phyloP scores from a whole-genome alignment of 2,888 invertebrate genomes.

The Macrosiphum euphorbiae region DNA sequence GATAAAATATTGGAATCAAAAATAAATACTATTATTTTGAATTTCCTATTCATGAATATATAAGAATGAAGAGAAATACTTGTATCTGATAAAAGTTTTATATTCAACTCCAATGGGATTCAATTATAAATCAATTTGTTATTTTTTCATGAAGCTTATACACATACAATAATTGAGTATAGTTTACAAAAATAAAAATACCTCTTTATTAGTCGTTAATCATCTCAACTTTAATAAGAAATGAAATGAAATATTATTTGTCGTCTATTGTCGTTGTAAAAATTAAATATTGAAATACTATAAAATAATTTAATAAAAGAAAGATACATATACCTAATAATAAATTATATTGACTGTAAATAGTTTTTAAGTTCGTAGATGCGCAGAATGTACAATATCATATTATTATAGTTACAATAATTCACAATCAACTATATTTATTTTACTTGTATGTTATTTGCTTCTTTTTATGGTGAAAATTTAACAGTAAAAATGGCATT shows the following conservation, averaged over 20 bases:
- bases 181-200: not conserved
- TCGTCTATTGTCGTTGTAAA: not conserved
- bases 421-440: not conserved
- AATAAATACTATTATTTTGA: not conserved
- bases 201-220: not conserved
- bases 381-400: not conserved
- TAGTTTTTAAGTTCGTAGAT: not conserved
- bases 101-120: not conserved
- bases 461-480: not conserved
- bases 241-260: not conserved
- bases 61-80: not conserved
- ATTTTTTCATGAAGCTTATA: not conserved
- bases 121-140: not conserved
- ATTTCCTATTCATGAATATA: no score
- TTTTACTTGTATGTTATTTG: not conserved
- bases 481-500: not conserved
- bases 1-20: no score
- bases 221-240: not conserved
- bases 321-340: not conserved
- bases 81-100: not conserved
- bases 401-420: not conserved
- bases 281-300: not conserved
- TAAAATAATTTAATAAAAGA: not conserved
- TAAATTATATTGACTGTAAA: not conserved
- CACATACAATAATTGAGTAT: not conserved